A percentile compares a stretch with the other conserved stretches of the same genome.
phyloP scores from a whole-genome alignment of 1,140 invertebrate species.

The Drosophila novamexicana region DNA sequence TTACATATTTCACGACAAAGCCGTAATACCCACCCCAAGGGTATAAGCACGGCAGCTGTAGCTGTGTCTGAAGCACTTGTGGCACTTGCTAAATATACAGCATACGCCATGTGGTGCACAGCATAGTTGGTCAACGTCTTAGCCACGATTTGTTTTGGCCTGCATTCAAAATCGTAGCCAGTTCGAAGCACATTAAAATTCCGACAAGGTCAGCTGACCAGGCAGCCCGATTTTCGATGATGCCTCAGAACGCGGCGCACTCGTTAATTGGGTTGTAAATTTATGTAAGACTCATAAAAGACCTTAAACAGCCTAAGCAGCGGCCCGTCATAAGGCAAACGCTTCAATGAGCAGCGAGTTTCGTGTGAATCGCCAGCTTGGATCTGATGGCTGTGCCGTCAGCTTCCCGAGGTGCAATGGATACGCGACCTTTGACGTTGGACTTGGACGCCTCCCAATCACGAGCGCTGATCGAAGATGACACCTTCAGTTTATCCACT shows the following conservation, averaged over 20 bases:
- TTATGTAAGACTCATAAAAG: conserved; percentile 9
- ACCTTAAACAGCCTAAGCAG: neutral
- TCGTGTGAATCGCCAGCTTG: conserved; percentile 15
- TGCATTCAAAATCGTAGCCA: conserved; percentile 6
- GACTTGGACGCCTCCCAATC: conserved; percentile 20
- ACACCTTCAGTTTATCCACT: conserved; percentile 55
- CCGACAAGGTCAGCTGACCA: conserved; percentile 19
- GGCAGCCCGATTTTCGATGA: conserved; percentile 1
- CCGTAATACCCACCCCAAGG: too few relatives aligned
- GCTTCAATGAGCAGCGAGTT: neutral
- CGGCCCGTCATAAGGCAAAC: conserved; percentile 3
- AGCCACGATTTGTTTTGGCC: conserved; percentile 2
- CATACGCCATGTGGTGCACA: conserved; percentile 56
- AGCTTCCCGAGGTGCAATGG: conserved; percentile 15
- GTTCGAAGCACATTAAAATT: neutral
- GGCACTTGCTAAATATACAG: conserved; percentile 21
- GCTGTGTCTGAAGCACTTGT: conserved; percentile 8
- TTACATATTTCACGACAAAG: too few relatives aligned
- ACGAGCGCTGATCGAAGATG: conserved; percentile 54
- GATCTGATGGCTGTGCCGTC: neutral
- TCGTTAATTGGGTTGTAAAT: conserved; percentile 16
- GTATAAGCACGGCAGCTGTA: neutral
- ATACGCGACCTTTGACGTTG: conserved; percentile 58
- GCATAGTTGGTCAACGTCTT: conserved; percentile 4
- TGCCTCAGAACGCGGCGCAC: conserved; percentile 15